phyloP scores from a whole-genome alignment of 2,888 invertebrate genomes.

The Iselma pallidipennis region DNA sequence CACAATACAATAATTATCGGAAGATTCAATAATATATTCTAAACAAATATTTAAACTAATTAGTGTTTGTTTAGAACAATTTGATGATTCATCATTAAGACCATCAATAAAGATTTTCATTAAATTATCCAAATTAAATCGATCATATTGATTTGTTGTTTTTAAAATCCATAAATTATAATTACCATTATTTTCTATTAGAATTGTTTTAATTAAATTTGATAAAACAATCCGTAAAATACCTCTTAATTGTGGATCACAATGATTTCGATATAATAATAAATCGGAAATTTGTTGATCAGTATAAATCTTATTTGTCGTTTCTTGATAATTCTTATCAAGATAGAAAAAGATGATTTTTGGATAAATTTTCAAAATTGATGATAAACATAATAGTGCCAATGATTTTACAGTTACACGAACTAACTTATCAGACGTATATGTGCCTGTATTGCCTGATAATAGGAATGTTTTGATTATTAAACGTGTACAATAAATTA shows the following conservation, averaged over 20 bases:
- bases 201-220: constrained; percentile 65
- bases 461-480: constrained; percentile 75
- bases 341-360: constrained; percentile 69
- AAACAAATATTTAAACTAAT: constrained; percentile 65
- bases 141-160: constrained; percentile 30
- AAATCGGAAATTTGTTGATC: constrained; percentile 72
- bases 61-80: constrained; percentile 73
- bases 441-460: constrained; percentile 60
- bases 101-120: constrained; percentile 56
- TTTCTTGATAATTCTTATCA: constrained; percentile 59
- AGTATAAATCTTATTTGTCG: constrained; percentile 31
- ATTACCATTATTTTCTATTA: constrained; percentile 62
- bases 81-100: constrained; percentile 73
- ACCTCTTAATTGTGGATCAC: constrained; percentile 83
- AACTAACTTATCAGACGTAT: constrained; percentile 74
- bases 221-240: constrained; percentile 70
- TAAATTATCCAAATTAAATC: constrained; percentile 23
- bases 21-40: constrained; percentile 64
- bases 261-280: constrained; percentile 70
- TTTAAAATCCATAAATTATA: constrained; percentile 60
- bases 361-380: constrained; percentile 75
- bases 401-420: constrained; percentile 91
- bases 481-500: constrained; percentile 74
- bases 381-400: constrained; percentile 78
- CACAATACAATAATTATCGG: constrained; percentile 61